Evolutionary conservation across 2,113 vertebrate genomes (phyloP), one percentile per base, ranked within the genome.

Genomic region (Channa maculata): DNA sequence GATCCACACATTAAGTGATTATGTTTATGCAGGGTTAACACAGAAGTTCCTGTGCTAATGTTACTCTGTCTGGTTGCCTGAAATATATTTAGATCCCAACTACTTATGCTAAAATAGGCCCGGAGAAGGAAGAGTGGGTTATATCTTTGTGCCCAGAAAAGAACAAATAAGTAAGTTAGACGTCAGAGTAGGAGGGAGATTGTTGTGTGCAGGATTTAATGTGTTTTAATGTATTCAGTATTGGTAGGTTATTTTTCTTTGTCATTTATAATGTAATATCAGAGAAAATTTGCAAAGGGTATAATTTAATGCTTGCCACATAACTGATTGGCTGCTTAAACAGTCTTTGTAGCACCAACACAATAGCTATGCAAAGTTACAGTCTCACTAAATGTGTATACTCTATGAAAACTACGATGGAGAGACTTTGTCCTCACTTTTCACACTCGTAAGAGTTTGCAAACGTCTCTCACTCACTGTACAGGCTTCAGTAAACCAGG

Each of bases 351-450:
- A 41, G 48, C 1, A 10, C 6, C 11, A 4, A 43, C 33, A 36
- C 57, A 37, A 1, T 14, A 6, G 15, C n/a, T 8, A 59, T n/a
- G 54, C n/a, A 49, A 34, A 44, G 48, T 49, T 43, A 34, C 1
- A 1, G 41, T 24, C 13, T 54, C 55, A 11, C 14, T 72, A 24
- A 24, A 24, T 24, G 24, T 24, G 24, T 24, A 24, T 24, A 24
- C 24, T 24, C 24, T 24, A 24, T 36, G 11, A 65, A 57, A 53
- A 49, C 43, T 11, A 67, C 24, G 41, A 46, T 14, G 49, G 14
- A 63, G n/a, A 60, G 11, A 77, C 39, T 69, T 63, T 39, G 14
- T 48, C 24, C 67, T 79, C 24, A 38, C 54, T 74, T 70, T 75
- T 45, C 59, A 58, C 37, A 51, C 50, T n/a, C 49, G 38, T 3